These are phyloP conservation scores for Drosophila littoralis DNA, from an alignment of 1,140 invertebrate species.

Conservation along the genomic window DNA sequence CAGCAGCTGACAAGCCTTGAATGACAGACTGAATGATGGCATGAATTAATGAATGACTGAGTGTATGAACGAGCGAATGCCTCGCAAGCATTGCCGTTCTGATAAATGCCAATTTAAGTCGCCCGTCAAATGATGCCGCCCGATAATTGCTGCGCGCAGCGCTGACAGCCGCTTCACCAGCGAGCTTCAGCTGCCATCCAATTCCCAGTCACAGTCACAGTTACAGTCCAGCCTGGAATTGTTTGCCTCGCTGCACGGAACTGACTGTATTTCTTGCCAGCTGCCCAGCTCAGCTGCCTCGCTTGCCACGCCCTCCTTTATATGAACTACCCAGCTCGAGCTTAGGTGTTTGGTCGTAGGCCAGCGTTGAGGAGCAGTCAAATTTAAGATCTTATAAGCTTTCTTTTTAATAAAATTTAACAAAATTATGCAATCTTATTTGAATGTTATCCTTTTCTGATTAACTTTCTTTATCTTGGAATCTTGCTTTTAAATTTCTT, in stretches of 20 bases:
- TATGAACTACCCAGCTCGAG: background rate
- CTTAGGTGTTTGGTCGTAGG: background rate
- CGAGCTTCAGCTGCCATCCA: background rate
- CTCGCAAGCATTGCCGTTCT: conserved; percentile 60
- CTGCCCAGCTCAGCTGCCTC: too few species aligned
- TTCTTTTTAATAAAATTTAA: too few species aligned
- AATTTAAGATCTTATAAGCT: too few species aligned
- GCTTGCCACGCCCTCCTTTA: background rate
- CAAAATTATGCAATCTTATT: too few species aligned
- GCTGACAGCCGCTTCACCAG: conserved; percentile 4
- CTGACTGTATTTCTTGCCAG: too few species aligned
- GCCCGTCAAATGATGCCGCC: conserved; percentile 53
- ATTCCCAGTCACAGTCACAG: background rate
- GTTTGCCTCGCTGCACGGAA: too few species aligned
- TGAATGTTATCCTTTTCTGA: too few species aligned
- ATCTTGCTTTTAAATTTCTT: background rate
- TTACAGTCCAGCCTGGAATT: too few species aligned
- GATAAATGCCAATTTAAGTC: conserved; percentile 82
- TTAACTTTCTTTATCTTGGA: background rate
- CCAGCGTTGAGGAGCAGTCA: too few species aligned
- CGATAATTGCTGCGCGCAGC: conserved; percentile 21
- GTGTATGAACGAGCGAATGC: conserved; percentile 27
- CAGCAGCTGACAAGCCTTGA: conserved; percentile 15
- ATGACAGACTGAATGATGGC: conserved; percentile 3
- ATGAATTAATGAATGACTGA: conserved; percentile 24